A percentile compares a stretch with the other conserved stretches of the same genome.
These are phyloP conservation scores for Bucorvus abyssinicus DNA, from an alignment of 2,797 vertebrate genomes.

Conservation along the genomic window DNA sequence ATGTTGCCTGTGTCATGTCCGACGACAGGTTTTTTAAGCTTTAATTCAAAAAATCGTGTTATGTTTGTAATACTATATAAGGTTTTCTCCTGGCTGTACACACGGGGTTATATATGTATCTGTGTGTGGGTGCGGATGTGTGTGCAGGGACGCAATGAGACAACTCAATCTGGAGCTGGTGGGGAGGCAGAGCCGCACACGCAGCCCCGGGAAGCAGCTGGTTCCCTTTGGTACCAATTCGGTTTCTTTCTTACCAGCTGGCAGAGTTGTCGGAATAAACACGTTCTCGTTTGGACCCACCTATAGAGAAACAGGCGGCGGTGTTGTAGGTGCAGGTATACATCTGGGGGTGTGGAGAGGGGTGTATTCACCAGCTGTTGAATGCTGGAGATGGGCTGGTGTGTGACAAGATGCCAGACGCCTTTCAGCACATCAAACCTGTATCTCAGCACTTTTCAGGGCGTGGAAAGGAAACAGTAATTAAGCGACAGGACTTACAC, in stretches of 20 bases:
- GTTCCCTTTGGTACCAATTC: not conserved
- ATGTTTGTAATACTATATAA: conserved; percentile 51
- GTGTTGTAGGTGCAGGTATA: conserved; percentile 34
- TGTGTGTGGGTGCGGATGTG: conserved; percentile 22
- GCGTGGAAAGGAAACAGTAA: not conserved
- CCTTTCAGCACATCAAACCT: conserved; percentile 35
- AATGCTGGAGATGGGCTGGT: conserved; percentile 24
- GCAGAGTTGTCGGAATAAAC: not conserved
- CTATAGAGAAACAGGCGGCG: not conserved
- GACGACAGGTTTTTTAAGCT: not conserved
- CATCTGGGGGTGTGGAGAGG: not conserved
- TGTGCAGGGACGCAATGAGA: conserved; percentile 34
- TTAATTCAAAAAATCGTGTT: conserved; percentile 49
- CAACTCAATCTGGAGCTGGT: conserved; percentile 32
- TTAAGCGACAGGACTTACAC: conserved; percentile 4
- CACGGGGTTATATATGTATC: conserved; percentile 38
- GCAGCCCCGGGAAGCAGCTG: not conserved
- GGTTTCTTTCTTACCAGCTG: not conserved
- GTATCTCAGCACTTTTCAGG: conserved; percentile 19
- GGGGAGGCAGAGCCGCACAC: not conserved
- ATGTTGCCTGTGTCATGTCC: not conserved
- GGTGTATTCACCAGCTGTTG: conserved; percentile 37
- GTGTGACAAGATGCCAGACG: conserved; percentile 39
- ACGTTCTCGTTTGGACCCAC: not conserved
- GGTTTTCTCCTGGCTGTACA: conserved; percentile 28